Evolutionary conservation across 2,113 vertebrate species (phyloP), one percentile per base, ranked within the genome.

Genomic region (Isurus oxyrinchus): DNA sequence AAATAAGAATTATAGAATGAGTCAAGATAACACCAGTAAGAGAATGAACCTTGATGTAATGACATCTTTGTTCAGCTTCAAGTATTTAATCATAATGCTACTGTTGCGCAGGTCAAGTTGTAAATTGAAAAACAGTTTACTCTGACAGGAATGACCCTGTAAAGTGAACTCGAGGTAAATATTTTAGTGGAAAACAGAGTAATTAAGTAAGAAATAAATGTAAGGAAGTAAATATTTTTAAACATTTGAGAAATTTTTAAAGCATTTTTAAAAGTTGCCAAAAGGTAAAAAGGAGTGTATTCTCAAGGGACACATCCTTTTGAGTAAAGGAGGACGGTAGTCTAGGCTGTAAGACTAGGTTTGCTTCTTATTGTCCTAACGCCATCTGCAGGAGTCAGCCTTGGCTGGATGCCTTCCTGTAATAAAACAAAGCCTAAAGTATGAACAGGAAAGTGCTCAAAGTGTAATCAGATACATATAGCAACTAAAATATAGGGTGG

Each of bases 381-480:
- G 66, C 67, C 94, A 95, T 27, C 19, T 53, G 94, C 49, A 19
- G 67, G 66, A 95, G 94, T 95, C 94, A 76, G 94, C 94, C 66
- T 53, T 69, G 94, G 67, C 94, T 95, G 94, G 21, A 95, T 53
- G 76, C 55, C 94, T 95, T 95, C 94, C 94, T 95, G 94, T 95
- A 27, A 59, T 53, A 35, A 95, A 95, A 95, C 66, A 95, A 95
- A 95, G 67, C 94, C 25, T 31, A n/a, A 61, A 44, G 93, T 57
- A 95, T 44, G 66, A 95, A 95, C 94, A 95, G 94, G 94, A 95
- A 95, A 49, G 67, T 95, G 44, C 94, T 72, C 23, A 72, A 53
- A 66, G 7, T n/a, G 66, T 61, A 93, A 93, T 93, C 31, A 63
- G 59, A 35, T 27, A 49, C 66, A 72, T 44, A 31, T 55, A 95